Percentiles rank a stretch among this genome's conserved stretches.
These are phyloP conservation scores for Heterodera schachtii DNA, from an alignment of 1,140 invertebrate genomes.

Conservation along the genomic window DNA sequence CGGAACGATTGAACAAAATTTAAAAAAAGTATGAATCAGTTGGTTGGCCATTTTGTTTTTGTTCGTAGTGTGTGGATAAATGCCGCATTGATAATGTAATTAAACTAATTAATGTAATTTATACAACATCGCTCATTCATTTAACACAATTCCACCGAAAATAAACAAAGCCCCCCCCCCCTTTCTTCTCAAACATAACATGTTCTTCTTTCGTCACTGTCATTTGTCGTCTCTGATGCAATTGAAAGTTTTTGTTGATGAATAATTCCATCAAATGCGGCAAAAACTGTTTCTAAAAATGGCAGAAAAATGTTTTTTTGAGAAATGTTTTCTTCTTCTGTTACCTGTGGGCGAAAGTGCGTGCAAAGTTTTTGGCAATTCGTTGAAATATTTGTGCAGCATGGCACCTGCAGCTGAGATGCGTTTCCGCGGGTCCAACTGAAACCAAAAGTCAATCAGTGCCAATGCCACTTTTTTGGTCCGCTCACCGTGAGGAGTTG, in stretches of 20 bases:
- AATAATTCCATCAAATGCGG: slow-evolving; percentile 12
- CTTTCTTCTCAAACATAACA: not conserved
- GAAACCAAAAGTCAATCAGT: slow-evolving; percentile 60
- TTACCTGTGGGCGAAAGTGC: slow-evolving; percentile 36
- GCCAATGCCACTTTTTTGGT: slow-evolving; percentile 19
- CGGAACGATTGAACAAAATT: too few species aligned
- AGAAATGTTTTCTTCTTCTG: not conserved
- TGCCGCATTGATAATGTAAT: too few species aligned
- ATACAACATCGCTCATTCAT: too few species aligned
- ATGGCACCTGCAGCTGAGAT: slow-evolving; percentile 85
- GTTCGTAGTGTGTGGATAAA: too few species aligned
- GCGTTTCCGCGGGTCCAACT: slow-evolving; percentile 83
- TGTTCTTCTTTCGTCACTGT: not conserved
- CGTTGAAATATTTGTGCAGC: slow-evolving; percentile 78
- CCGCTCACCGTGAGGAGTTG: slow-evolving; percentile 78
- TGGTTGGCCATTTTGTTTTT: too few species aligned
- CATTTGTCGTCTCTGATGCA: not conserved
- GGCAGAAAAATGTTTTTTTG: not conserved
- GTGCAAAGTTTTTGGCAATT: slow-evolving; percentile 44
- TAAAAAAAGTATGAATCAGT: too few species aligned
- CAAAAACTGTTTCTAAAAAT: slow-evolving; percentile 17
- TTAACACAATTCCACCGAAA: too few species aligned
- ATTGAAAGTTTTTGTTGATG: not conserved
- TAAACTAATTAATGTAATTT: too few species aligned
- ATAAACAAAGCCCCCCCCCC: too few species aligned